A percentile compares a stretch with the other conserved stretches of the same genome.
phyloP scores from a whole-genome alignment of 2,888 invertebrate genomes.

The Tinea semifulvella region DNA sequence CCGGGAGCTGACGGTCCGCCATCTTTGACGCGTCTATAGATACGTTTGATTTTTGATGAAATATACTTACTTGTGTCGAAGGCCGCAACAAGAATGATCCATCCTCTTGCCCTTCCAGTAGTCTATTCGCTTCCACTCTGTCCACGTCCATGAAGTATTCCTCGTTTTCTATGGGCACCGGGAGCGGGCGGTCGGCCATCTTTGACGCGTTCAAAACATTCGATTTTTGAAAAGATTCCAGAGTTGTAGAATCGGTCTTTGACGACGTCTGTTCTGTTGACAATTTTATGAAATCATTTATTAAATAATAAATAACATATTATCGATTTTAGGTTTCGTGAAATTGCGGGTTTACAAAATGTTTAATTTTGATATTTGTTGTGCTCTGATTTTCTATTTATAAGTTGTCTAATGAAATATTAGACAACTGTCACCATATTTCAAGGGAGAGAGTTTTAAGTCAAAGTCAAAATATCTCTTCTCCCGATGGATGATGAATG shows the following conservation, averaged over 20 bases:
- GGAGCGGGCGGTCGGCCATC: conserved; percentile 59
- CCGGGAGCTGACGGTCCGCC: conserved; percentile 58
- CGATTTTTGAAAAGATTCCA: conserved; percentile 29
- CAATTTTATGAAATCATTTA: not conserved
- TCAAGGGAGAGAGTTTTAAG: too few species aligned
- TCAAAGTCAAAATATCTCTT: too few species aligned
- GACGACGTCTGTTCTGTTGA: conserved; percentile 15
- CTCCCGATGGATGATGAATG: too few species aligned
- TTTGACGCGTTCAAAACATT: conserved; percentile 29
- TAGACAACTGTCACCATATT: too few species aligned
- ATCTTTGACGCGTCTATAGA: conserved; percentile 42
- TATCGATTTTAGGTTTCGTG: too few species aligned
- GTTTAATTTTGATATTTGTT: too few species aligned
- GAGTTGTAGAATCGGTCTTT: conserved; percentile 21
- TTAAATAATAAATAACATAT: too few species aligned
- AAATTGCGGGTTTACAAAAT: too few species aligned
- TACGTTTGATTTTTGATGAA: too few species aligned
- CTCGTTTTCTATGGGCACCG: conserved; percentile 62
- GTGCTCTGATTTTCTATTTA: too few species aligned
- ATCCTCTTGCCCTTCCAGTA: conserved; percentile 64
- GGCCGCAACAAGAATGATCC: conserved; percentile 68
- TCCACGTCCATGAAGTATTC: conserved; percentile 66
- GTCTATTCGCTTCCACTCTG: conserved; percentile 56
- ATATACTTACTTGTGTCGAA: conserved; percentile 48
- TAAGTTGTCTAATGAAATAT: too few species aligned